A percentile compares a stretch with the other conserved stretches of the same genome.
These are phyloP conservation scores for Chaenogobius annularis DNA, from an alignment of 2,113 vertebrate species.

Conservation along the genomic window DNA sequence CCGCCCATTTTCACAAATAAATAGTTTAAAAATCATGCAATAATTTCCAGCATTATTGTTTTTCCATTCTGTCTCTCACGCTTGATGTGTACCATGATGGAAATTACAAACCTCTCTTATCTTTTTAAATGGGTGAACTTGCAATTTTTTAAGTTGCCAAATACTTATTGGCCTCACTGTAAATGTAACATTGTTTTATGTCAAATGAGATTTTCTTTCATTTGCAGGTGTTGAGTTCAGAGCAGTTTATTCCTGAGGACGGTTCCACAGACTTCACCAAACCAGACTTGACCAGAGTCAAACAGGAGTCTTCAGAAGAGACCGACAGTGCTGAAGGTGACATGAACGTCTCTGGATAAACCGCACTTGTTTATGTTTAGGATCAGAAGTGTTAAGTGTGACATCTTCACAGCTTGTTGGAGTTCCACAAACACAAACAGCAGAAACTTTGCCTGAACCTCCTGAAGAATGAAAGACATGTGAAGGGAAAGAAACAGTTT, in stretches of 20 bases:
- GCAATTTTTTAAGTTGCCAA: too few relatives aligned
- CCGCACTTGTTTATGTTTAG: background rate
- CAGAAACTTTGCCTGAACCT: background rate
- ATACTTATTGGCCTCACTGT: too few relatives aligned
- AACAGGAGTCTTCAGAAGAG: constrained; percentile 53
- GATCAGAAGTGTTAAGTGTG: too few relatives aligned
- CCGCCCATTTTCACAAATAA: too few relatives aligned
- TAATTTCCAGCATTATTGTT: too few relatives aligned
- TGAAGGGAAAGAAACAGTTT: too few relatives aligned
- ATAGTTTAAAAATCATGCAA: too few relatives aligned
- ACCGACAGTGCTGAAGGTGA: constrained; percentile 78
- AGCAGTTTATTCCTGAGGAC: background rate
- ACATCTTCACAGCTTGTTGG: too few relatives aligned
- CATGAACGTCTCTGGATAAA: background rate
- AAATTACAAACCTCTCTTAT: too few relatives aligned
- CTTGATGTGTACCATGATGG: too few relatives aligned
- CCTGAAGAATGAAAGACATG: background rate
- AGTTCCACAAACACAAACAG: background rate
- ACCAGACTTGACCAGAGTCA: constrained; percentile 24
- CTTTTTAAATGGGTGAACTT: too few relatives aligned
- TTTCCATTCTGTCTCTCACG: too few relatives aligned
- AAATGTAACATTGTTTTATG: background rate
- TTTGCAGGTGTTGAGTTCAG: constrained; percentile 37
- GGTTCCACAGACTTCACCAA: constrained; percentile 31
- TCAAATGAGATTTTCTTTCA: background rate